A percentile compares a stretch with the other conserved stretches of the same genome.
These are phyloP conservation scores for Cichlasoma orientale DNA, from an alignment of 2,797 vertebrate species.

Conservation along the genomic window DNA sequence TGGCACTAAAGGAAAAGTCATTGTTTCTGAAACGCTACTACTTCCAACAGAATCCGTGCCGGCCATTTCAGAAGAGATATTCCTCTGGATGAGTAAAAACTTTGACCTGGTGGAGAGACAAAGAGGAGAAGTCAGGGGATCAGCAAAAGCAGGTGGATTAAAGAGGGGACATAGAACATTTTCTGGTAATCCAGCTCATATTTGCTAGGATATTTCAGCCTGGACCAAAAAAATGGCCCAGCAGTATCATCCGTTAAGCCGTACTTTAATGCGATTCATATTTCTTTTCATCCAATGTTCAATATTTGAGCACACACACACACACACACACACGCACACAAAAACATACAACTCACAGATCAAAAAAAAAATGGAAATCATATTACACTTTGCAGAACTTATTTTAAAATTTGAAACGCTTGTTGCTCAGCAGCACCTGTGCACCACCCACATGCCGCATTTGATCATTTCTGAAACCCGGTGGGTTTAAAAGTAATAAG, in stretches of 20 bases:
- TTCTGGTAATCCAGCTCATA: not conserved
- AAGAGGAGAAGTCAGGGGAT: not conserved
- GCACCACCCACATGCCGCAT: conserved; percentile 37
- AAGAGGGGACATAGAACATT: not conserved
- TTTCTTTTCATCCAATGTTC: conserved; percentile 6
- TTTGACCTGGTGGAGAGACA: not conserved
- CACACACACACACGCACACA: not conserved
- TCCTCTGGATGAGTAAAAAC: not conserved
- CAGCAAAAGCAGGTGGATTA: not conserved
- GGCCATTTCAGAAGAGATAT: not conserved
- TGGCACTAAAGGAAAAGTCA: not conserved
- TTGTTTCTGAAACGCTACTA: too few species aligned
- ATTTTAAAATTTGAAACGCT: conserved; percentile 30
- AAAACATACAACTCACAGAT: not conserved
- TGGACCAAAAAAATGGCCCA: not conserved
- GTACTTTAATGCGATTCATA: not conserved
- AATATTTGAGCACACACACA: conserved; percentile 1
- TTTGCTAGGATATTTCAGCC: not conserved
- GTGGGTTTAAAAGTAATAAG: conserved; percentile 32
- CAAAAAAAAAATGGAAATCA: conserved; percentile 15
- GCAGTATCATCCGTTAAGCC: not conserved
- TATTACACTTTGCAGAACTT: conserved; percentile 12
- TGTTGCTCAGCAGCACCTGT: conserved; percentile 54
- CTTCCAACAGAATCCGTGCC: not conserved
- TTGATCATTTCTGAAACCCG: conserved; percentile 38